A percentile compares a stretch with the other conserved stretches of the same genome.
These are phyloP conservation scores for Cettia cetti DNA, from an alignment of 2,113 vertebrate genomes.

Conservation along the genomic window DNA sequence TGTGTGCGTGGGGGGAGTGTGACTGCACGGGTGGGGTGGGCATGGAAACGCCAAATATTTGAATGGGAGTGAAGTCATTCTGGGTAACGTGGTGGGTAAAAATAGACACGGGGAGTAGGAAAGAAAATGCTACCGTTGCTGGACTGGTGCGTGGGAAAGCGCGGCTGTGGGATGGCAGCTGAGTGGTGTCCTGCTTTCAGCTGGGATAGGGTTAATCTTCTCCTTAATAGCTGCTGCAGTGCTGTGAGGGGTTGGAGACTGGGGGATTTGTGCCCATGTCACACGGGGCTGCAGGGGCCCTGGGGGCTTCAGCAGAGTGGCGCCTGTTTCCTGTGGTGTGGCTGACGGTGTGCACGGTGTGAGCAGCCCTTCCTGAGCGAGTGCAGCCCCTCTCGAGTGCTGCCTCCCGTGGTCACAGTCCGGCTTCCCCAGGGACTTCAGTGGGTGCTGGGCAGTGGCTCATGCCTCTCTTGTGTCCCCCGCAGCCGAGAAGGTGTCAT, in stretches of 20 bases:
- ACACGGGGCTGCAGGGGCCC: neutral
- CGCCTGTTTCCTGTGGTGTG: fast-evolving
- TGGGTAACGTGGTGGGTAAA: neutral
- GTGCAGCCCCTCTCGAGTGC: fast-evolving
- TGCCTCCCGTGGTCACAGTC: fast-evolving
- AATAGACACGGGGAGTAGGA: neutral
- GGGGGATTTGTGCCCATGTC: fast-evolving
- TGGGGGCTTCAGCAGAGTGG: fast-evolving
- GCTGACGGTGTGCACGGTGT: no score
- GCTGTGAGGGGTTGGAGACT: neutral
- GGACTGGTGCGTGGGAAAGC: neutral
- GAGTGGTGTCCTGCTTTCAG: neutral
- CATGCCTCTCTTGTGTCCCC: neutral
- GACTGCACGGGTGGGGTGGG: neutral
- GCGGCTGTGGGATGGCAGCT: neutral
- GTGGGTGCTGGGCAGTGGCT: neutral
- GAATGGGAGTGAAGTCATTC: constrained; percentile 9
- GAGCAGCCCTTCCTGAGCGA: neutral
- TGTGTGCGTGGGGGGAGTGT: neutral
- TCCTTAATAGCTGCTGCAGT: neutral
- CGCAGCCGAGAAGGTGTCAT: constrained; percentile 77
- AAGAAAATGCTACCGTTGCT: neutral
- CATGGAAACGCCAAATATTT: constrained; percentile 60
- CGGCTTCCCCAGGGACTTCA: neutral
- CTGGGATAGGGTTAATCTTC: neutral